phyloP scores from a whole-genome alignment of 2,888 invertebrate species.

The Sepioteuthis lessoniana region DNA sequence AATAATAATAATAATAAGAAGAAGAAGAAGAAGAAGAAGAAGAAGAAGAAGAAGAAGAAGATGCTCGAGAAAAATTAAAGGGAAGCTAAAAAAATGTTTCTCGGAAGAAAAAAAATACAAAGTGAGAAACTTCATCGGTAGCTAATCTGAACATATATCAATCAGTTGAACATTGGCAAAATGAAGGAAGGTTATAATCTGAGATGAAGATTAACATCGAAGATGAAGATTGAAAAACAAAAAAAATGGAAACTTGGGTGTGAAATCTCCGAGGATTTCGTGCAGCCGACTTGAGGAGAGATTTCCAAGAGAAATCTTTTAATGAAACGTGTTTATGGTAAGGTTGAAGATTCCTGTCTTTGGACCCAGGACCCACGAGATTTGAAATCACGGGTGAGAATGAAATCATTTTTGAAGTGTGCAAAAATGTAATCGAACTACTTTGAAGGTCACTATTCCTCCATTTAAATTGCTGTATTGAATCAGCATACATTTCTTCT shows the following conservation, averaged over 20 bases:
- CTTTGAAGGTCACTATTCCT: background rate
- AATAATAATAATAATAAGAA: background rate
- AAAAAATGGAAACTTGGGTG: background rate
- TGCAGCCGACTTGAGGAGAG: background rate
- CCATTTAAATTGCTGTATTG: background rate
- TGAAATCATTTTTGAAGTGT: background rate
- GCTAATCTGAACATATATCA: background rate
- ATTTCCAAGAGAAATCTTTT: slow-evolving; percentile 13
- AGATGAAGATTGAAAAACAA: background rate
- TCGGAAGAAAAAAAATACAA: background rate
- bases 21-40: background rate
- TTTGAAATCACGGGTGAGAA: background rate
- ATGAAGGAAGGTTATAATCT: background rate
- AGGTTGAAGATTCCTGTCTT: background rate
- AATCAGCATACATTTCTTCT: background rate
- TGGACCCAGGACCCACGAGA: background rate
- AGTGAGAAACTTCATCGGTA: background rate
- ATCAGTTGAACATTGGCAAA: background rate
- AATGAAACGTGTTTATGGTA: slow-evolving; percentile 21
- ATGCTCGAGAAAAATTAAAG: background rate
- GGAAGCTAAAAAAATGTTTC: background rate
- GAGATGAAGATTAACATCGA: background rate
- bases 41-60: background rate
- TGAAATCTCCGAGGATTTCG: background rate
- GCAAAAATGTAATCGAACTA: background rate